These are phyloP conservation scores for Nibea albiflora DNA, from an alignment of 2,113 vertebrate species.

Conservation along the genomic window DNA sequence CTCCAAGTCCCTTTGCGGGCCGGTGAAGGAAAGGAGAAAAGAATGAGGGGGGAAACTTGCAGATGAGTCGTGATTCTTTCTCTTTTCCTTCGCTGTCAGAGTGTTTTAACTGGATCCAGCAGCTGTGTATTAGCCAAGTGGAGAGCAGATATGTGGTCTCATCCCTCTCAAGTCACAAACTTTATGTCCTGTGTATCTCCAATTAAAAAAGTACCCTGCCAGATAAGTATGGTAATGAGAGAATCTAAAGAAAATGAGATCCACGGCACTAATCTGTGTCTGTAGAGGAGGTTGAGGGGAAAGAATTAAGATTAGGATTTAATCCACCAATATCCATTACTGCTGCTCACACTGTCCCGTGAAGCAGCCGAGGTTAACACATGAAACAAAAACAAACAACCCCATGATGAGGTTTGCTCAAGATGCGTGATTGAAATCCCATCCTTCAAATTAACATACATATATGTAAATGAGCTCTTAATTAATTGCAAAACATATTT, in stretches of 20 bases:
- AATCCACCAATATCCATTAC: conserved; percentile 59
- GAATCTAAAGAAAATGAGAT: conserved; percentile 70
- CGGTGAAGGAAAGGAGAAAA: conserved; percentile 23
- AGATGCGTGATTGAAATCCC: conserved; percentile 75
- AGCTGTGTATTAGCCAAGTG: conserved; percentile 46
- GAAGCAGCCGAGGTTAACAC: conserved; percentile 22
- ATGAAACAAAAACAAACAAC: conserved; percentile 64
- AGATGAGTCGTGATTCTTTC: conserved; percentile 56
- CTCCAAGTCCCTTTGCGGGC: conserved; percentile 63
- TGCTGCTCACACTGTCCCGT: conserved; percentile 32
- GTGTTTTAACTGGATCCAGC: conserved; percentile 30
- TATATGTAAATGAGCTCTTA: conserved; percentile 83
- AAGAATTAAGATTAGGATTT: conserved; percentile 78
- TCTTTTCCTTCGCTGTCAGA: conserved; percentile 15
- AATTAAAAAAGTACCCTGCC: conserved; percentile 74
- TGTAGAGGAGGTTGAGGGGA: conserved; percentile 67
- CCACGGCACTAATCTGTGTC: conserved; percentile 72
- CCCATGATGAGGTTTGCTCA: conserved; percentile 66
- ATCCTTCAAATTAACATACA: conserved; percentile 82
- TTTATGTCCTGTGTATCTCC: conserved; percentile 76
- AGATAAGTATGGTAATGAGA: conserved; percentile 79
- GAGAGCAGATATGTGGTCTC: not conserved
- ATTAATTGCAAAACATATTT: conserved; percentile 84
- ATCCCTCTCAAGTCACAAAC: conserved; percentile 47
- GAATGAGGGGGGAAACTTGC: conserved; percentile 45